phyloP scores from a whole-genome alignment of 2,797 vertebrate species.

The Rhincodon typus region DNA sequence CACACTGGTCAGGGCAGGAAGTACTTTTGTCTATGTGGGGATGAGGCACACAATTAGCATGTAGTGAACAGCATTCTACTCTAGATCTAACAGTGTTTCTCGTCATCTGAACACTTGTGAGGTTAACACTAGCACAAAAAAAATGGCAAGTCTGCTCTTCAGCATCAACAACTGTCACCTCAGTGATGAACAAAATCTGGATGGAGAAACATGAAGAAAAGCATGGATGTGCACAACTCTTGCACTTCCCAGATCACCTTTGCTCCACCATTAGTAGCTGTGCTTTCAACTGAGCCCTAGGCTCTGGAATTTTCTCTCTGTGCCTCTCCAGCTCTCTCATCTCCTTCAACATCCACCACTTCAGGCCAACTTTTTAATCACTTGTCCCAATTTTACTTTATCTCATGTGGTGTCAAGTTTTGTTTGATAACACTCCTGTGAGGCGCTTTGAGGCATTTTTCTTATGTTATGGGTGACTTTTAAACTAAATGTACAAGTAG shows the following conservation, averaged over 20 bases:
- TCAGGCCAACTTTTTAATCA: neutral
- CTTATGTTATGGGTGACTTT: neutral
- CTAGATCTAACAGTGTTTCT: neutral
- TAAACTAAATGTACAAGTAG: neutral
- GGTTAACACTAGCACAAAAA: neutral
- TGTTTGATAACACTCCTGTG: neutral
- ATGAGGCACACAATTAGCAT: neutral
- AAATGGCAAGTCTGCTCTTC: neutral
- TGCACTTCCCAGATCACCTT: neutral
- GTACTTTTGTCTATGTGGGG: neutral
- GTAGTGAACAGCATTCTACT: too few species aligned
- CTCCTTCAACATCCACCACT: neutral
- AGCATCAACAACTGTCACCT: neutral
- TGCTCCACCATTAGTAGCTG: neutral
- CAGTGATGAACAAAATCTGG: neutral
- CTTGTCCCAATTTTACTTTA: too few species aligned
- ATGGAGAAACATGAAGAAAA: neutral
- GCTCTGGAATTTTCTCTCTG: too few species aligned
- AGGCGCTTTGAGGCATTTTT: neutral
- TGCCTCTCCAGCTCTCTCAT: neutral
- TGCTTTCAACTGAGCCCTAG: too few species aligned
- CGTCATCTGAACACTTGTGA: neutral
- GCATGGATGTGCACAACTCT: neutral
- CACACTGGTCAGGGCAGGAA: neutral
- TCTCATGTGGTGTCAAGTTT: neutral